A percentile compares a stretch with the other conserved stretches of the same genome.
Evolutionary conservation across 2,797 vertebrate genomes (phyloP).

Genomic region (Melanotaenia pygmaea): DNA sequence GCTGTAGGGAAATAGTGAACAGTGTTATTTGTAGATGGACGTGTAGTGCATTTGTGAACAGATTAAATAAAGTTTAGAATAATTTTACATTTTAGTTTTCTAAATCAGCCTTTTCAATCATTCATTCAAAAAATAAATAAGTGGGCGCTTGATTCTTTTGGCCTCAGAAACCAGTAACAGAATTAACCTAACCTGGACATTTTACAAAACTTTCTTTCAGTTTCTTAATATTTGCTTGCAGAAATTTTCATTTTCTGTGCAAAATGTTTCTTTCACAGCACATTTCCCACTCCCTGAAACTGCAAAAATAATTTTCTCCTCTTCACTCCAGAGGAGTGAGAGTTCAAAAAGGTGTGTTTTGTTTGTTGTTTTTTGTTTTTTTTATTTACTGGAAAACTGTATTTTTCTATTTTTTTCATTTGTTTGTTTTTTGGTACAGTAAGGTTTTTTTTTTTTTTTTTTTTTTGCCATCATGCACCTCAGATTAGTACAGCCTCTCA

Average conservation of each 20-base stretch:
- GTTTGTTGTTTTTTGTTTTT: too few relatives aligned
- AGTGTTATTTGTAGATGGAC: not conserved
- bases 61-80: not conserved
- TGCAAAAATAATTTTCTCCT: not conserved
- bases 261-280: not conserved
- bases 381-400: not conserved
- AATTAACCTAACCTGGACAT: not conserved
- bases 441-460: too few relatives aligned
- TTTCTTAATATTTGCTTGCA: not conserved
- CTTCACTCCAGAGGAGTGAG: not conserved
- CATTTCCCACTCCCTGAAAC: not conserved
- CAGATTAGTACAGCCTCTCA: not conserved
- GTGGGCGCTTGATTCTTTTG: not conserved
- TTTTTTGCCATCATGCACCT: not conserved
- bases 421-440: too few relatives aligned
- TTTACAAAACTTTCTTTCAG: not conserved
- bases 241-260: not conserved
- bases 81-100: not conserved
- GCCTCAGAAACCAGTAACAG: not conserved
- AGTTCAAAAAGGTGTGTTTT: too few relatives aligned
- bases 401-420: not conserved
- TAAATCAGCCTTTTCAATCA: not conserved
- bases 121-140: not conserved
- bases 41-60: not conserved
- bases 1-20: conserved; percentile 4